Evolutionary conservation across 2,797 vertebrate genomes (phyloP), one percentile per base, ranked within the genome.

Genomic region (Danio jaintianensis): DNA sequence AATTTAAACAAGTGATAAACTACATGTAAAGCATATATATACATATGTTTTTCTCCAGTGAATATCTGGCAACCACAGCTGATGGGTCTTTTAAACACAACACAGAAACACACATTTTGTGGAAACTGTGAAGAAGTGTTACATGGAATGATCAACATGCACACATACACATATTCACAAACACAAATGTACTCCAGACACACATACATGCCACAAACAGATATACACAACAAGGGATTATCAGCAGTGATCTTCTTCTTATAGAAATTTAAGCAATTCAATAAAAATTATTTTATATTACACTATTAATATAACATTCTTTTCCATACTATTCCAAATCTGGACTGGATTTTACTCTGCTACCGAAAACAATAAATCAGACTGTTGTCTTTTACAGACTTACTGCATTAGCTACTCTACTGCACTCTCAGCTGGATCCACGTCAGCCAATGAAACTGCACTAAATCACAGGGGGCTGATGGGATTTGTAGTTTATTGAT

Each of bases 401-500:
- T 16, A 42, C 42, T 56, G 20, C 66, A 77, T 71, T 70, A 77
- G 47, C 58, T 40, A 43, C 48, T 53, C 10, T 11, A 64, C 50
- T 72, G 59, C 61, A 48, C 59, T 75, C 61, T 58, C 70, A 48
- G 61, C 42, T 59, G 36, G 50, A 52, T 58, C 48, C 70, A 81
- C 68, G 29, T 50, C 20, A 13, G 47, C 71, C 69, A 81, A 75
- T 81, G 53, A 68, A 36, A 81, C 42, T 22, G 70, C n/a, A 20
- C 45, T 68, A 68, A 75, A 68, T 79, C 58, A 71, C 77, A 79
- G 48, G 68, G 67, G 68, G 67, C 56, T 79, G 76, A 79, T 74
- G 79, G 70, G 79, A 80, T 75, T 67, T 75, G 71, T 75, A 67
- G 63, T 75, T 69, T 75, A 75, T 75, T 75, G 62, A 81, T 59